phyloP scores from a whole-genome alignment of 2,797 vertebrate genomes.

The Rhadinocentrus ornatus region DNA sequence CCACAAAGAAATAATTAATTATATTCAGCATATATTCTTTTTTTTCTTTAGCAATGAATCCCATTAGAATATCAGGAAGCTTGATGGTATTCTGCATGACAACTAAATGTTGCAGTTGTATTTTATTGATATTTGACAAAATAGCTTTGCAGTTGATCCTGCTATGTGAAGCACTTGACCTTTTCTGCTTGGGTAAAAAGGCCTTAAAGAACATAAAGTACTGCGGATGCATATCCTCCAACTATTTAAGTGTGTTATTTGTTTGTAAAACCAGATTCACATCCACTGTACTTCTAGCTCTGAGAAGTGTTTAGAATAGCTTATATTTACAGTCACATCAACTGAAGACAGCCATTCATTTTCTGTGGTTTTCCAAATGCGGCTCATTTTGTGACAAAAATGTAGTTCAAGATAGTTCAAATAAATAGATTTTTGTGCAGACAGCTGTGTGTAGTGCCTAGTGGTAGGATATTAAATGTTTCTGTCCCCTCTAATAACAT shows the following conservation, averaged over 20 bases:
- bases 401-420: slow-evolving; percentile 68
- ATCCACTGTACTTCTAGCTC: slow-evolving; percentile 30
- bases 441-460: slow-evolving; percentile 55
- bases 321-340: slow-evolving; percentile 67
- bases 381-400: slow-evolving; percentile 62
- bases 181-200: not conserved
- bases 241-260: slow-evolving; percentile 35
- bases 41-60: not conserved
- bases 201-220: slow-evolving; percentile 2
- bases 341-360: slow-evolving; percentile 65
- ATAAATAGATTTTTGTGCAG: slow-evolving; percentile 72
- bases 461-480: slow-evolving; percentile 75
- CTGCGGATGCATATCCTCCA: slow-evolving; percentile 27
- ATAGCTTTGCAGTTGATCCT: not conserved
- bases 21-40: not conserved
- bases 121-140: not conserved
- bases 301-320: slow-evolving; percentile 54
- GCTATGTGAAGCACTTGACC: not conserved
- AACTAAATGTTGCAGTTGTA: not conserved
- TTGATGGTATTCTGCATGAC: not conserved
- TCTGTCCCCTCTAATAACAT: slow-evolving; percentile 81
- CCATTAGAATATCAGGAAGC: not conserved
- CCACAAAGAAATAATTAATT: not conserved
- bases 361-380: slow-evolving; percentile 61
- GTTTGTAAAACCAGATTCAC: slow-evolving; percentile 46